Base-by-base conservation (phyloP, 2,113 vertebrate species). In the Lanius collurio region DNA sequence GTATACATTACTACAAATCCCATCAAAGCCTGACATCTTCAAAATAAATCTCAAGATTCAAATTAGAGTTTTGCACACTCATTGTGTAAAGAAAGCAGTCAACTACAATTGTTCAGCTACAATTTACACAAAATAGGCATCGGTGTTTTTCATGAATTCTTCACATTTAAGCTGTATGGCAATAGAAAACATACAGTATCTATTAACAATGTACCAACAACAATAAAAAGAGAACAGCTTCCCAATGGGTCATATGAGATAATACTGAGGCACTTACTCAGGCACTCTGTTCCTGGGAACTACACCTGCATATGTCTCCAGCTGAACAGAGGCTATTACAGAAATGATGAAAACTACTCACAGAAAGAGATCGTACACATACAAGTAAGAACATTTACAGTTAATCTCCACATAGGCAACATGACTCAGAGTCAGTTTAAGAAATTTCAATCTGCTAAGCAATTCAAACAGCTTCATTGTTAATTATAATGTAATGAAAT, bases 211-310 rank as follows among this genome's bases (percentile, higher is more conserved):
- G 2, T 15, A 63, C 5, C 10, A 42, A 31, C 16, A 62, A 49
- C 8, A 42, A 37, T 4, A 56, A 44, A 31, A 21, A 63, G 59
- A 14, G 26, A 17, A 70, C 13, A 59, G 50, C 13, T 74, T 85
- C 68, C 44, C 26, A 39, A 5, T 1, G 76, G 39, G 33, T 46
- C 6, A 0, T 20, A 44, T 21, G 8, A 39, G 62, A 11, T 28
- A 78, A 5, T 7, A 67, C 28, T 9, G 9, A 65, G 28, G 39
- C 26, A 42, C 46, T 52, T 21, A 18, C 9, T 30, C 10, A 49
- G 42, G 24, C 23, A 8, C 0, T 42, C 26, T 62, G 2, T 33
- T 75, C 1, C 2, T 3, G 0, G 23, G 39, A 11, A 21, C 37
- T 22, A 39, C 7, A 46, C 12, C 26, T 33, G 33, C 2, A 0